Base-by-base conservation (phyloP, 1,140 invertebrate species). In the Lepidurus arcticus region DNA sequence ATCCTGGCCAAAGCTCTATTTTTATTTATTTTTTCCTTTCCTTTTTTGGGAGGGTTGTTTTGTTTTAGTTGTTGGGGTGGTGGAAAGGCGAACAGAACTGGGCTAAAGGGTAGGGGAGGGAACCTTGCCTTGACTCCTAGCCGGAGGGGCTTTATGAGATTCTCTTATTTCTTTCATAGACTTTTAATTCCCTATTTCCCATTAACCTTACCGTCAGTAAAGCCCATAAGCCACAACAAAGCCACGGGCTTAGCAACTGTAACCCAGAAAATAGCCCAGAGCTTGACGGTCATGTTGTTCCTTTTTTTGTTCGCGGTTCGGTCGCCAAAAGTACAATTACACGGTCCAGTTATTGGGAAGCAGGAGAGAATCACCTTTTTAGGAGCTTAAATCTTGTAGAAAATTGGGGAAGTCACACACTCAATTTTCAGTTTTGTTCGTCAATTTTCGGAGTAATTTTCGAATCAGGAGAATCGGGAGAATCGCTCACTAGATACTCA, bases 161-260 rank as follows among this genome's bases (percentile, higher is more conserved):
- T 65, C 53, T 65, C 53, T 65, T 65, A 65, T 65, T 65, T 65
- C 53, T 65, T 65, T 65, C 53, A 65, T 65, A 65, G 53, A 65
- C 53, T 65, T 65, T 65, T 65, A 65, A 65, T 65, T 65, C 53
- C 53, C 53, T 21, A 65, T 65, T 65, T 65, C 53, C 53, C 53
- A 65, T 65, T 65, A 65, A 65, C 53, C 53, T 65, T 65, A 65
- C 53, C 53, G 53, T 65, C 53, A 65, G 53, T 65, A 65, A 65
- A 65, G 53, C 53, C 53, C 53, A 65, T 21, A 21, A 65, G 53
- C 53, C 53, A 65, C 53, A 65, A 65, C 53, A 65, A 65, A 65
- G 53, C 53, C 53, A 65, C 21, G 53, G 53, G 53, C 53, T 65
- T 65, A 21, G 53, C 53, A 65, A 65, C 53, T 65, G 53, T 65